Percentiles rank a stretch among this genome's conserved stretches.
phyloP scores from a whole-genome alignment of 2,888 invertebrate species.

The Lepas anatifera region DNA sequence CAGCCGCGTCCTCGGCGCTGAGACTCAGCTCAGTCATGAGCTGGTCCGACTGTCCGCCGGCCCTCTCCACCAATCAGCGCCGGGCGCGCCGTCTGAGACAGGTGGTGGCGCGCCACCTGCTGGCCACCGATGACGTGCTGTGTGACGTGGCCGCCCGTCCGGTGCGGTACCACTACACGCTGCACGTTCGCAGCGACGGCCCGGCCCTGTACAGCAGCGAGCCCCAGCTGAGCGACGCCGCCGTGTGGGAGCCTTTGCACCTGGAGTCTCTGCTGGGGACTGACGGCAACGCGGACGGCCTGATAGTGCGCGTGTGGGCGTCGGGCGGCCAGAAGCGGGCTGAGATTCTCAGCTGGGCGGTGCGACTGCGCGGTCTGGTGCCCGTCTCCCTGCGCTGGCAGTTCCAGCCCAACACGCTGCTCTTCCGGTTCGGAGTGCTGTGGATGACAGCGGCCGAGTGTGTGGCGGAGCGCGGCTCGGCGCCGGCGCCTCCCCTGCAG shows the following conservation, averaged over 20 bases:
- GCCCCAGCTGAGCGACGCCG: background rate
- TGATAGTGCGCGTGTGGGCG: background rate
- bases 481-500: background rate
- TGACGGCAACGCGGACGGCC: background rate
- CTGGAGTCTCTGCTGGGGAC: background rate
- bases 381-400: slow-evolving; percentile 6
- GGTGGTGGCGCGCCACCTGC: slow-evolving; percentile 2
- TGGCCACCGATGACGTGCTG: background rate
- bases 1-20: too few species aligned
- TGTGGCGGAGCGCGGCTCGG: background rate
- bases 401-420: slow-evolving; percentile 15
- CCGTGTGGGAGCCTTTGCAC: slow-evolving; percentile 3
- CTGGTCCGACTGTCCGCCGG: too few species aligned
- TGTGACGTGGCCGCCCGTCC: background rate
- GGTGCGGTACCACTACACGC: background rate
- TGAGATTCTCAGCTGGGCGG: slow-evolving; percentile 14
- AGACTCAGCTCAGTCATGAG: too few species aligned
- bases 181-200: background rate
- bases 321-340: background rate
- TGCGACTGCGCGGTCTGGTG: slow-evolving; percentile 14
- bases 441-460: background rate
- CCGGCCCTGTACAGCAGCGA: background rate
- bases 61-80: slow-evolving; percentile 6
- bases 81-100: slow-evolving; percentile 1
- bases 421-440: slow-evolving; percentile 7